phyloP scores from a whole-genome alignment of 2,888 invertebrate genomes.

The Erannis defoliaria region DNA sequence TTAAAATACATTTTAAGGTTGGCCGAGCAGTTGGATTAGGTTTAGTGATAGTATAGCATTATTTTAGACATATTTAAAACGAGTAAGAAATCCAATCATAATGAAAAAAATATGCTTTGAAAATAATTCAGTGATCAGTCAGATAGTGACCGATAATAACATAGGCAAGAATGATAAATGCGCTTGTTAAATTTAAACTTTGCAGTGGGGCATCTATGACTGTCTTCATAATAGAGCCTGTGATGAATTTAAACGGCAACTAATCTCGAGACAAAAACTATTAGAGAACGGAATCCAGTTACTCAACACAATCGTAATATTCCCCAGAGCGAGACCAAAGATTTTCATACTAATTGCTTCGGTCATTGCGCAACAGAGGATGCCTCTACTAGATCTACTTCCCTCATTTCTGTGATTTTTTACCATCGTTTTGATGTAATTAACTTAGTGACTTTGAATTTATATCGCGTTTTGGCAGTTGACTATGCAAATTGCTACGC shows the following conservation, averaged over 20 bases:
- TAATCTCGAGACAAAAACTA: slow-evolving; percentile 40
- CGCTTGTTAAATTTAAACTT: neutral
- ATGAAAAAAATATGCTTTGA: no score
- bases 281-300: slow-evolving; percentile 43
- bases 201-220: neutral
- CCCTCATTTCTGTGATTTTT: slow-evolving; percentile 46
- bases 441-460: slow-evolving; percentile 51
- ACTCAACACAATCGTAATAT: slow-evolving; percentile 50
- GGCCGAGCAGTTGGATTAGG: no score
- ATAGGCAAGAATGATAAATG: neutral
- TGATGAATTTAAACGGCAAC: slow-evolving; percentile 23
- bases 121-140: neutral
- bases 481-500: slow-evolving; percentile 30
- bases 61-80: no score
- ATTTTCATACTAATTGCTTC: slow-evolving; percentile 73
- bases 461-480: slow-evolving; percentile 37
- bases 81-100: no score
- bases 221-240: slow-evolving; percentile 4
- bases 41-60: no score
- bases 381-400: slow-evolving; percentile 53
- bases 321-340: slow-evolving; percentile 64
- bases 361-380: slow-evolving; percentile 62
- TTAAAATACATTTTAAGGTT: no score
- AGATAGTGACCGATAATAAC: no score
- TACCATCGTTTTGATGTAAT: slow-evolving; percentile 46